Conservation (phyloP, 2,888 invertebrate genomes). For the Pristionchus fissidentatus region DNA sequence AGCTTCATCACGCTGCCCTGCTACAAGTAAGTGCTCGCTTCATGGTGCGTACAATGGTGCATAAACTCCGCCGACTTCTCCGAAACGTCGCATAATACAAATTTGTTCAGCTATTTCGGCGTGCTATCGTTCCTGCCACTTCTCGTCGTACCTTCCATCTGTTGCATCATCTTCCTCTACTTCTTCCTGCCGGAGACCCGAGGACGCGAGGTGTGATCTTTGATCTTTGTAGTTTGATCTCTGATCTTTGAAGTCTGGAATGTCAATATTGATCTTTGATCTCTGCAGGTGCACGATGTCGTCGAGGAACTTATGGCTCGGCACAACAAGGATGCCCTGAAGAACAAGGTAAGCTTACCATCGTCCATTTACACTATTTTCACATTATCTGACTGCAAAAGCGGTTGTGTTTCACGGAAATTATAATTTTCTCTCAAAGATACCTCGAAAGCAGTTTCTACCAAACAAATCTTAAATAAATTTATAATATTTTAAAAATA, state of each 20-base stretch:
- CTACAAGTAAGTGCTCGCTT: slow-evolving; percentile 43
- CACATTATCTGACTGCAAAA: too few relatives aligned
- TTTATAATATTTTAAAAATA: too few relatives aligned
- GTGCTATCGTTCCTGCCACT: slow-evolving; percentile 64
- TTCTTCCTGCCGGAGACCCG: slow-evolving; percentile 61
- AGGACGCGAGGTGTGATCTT: slow-evolving; percentile 55
- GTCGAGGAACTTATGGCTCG: slow-evolving; percentile 49
- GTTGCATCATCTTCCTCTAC: slow-evolving; percentile 57
- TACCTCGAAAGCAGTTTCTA: too few relatives aligned
- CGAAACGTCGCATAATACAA: background rate
- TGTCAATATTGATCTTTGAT: background rate
- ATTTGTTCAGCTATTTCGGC: slow-evolving; percentile 49
- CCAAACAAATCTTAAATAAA: too few relatives aligned
- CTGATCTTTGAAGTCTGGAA: background rate
- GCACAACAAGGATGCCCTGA: slow-evolving; percentile 8
- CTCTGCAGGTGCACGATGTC: slow-evolving; percentile 48
- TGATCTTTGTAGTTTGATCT: background rate
- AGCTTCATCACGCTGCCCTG: slow-evolving; percentile 43
- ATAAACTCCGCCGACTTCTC: background rate
- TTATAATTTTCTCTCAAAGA: background rate
- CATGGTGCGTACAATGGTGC: slow-evolving; percentile 54
- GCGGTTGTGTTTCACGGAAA: background rate
- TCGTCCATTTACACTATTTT: too few relatives aligned
- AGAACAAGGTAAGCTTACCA: slow-evolving; percentile 41
- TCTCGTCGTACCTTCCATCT: slow-evolving; percentile 53